Evolutionary conservation across 2,888 invertebrate species (phyloP), one percentile per base, ranked within the genome.

Genomic region (Nysson spinosus): DNA sequence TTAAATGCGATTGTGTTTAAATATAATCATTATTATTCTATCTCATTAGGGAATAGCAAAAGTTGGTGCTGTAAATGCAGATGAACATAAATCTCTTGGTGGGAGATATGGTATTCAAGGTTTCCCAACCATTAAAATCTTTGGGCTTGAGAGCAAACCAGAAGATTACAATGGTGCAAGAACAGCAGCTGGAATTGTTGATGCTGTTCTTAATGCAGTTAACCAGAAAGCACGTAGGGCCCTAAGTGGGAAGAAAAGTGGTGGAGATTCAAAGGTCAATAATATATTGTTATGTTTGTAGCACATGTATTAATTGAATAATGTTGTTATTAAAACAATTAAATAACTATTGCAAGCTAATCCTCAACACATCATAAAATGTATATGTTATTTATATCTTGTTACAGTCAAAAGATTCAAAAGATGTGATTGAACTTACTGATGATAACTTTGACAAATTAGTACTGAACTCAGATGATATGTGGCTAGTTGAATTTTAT

Each of bases 401-500:
- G 44, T 71, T 69, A 9, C 55, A 83, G 75, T 63, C 74, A 3
- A 81, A 83, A 47, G 87, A 87, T 72, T 77, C 83, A 5, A 88
- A 89, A 52, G 92, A 93, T 86, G 99, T 99, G 12, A 88, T 99
- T 73, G 97, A 97, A 82, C 89, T 99, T 67, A 99, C 99, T 0
- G 99, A 99, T 86, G 91, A 93, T 69, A 99, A 99, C 90, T 99
- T 99, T 87, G 95, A 98, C 71, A 93, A 95, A 86, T 87, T 94
- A 51, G 98, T 99, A 11, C 86, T 98, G 75, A 91, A 96, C 77
- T 97, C 97, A 42, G 96, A 98, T 11, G 98, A 99, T 83, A 91
- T 97, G 87, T 99, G 98, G 98, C 88, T 99, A 75, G 97, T 99
- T 1, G 98, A 99, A 88, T 99, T 99, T 90, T 99, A 93, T 88